phyloP scores from a whole-genome alignment of 2,888 invertebrate species.

The Hypomecis punctinalis region DNA sequence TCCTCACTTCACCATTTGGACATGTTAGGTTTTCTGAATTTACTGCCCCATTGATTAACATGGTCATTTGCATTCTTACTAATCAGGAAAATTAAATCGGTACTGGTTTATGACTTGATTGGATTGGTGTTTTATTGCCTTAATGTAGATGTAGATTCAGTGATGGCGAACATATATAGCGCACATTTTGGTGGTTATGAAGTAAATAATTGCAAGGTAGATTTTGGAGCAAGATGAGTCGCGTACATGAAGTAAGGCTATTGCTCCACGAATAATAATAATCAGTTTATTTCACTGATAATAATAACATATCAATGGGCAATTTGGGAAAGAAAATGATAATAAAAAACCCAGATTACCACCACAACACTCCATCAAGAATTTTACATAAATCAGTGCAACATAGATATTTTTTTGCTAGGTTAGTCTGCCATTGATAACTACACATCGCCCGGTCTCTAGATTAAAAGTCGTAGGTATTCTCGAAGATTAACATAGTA shows the following conservation, averaged over 20 bases:
- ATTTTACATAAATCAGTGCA: too few species aligned
- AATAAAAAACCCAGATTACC: not conserved
- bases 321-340: not conserved
- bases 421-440: too few species aligned
- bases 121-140: not conserved
- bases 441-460: too few species aligned
- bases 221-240: too few species aligned
- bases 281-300: not conserved
- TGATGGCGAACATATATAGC: too few species aligned
- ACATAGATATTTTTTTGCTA: too few species aligned
- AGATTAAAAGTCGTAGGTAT: too few species aligned
- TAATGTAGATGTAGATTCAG: too few species aligned
- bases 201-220: not conserved
- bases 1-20: not conserved
- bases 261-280: not conserved
- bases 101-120: not conserved
- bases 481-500: not conserved
- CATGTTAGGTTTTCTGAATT: not conserved
- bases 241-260: too few species aligned
- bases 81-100: not conserved
- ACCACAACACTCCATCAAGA: not conserved
- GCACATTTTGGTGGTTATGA: not conserved
- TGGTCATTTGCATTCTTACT: not conserved
- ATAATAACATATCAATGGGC: not conserved
- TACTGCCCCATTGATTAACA: not conserved